Evolutionary conservation across 2,797 vertebrate species (phyloP).

Genomic region (Sparidentex hasta): DNA sequence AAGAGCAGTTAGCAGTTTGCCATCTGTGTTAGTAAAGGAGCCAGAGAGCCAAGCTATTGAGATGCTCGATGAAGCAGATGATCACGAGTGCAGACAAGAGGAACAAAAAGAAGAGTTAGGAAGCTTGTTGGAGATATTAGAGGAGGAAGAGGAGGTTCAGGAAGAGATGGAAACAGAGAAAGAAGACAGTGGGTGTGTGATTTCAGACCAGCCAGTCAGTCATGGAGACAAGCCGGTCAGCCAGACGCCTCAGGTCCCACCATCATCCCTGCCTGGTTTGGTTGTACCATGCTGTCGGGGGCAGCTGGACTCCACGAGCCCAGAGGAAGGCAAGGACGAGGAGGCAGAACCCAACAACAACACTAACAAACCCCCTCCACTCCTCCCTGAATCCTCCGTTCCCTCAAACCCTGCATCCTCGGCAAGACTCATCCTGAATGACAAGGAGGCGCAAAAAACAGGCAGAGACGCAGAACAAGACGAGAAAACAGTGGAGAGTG

Average conservation of each 20-base stretch:
- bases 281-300: constrained; percentile 77
- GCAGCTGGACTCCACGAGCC: constrained; percentile 43
- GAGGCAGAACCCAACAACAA: constrained; percentile 77
- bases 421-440: constrained; percentile 56
- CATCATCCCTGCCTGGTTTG: constrained; percentile 41
- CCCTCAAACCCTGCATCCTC: constrained; percentile 46
- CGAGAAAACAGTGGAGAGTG: constrained; percentile 20
- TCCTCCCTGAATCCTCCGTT: constrained; percentile 42
- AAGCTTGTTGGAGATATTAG: constrained; percentile 20
- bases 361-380: constrained; percentile 65
- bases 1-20: constrained; percentile 20
- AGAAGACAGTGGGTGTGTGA: constrained; percentile 49
- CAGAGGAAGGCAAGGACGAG: constrained; percentile 25
- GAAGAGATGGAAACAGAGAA: constrained; percentile 18
- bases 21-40: constrained; percentile 2
- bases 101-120: constrained; percentile 22
- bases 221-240: constrained; percentile 44
- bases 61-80: constrained; percentile 26
- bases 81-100: constrained; percentile 31
- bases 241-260: constrained; percentile 38
- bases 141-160: constrained; percentile 31
- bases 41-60: constrained; percentile 27
- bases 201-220: constrained; percentile 74
- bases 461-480: constrained; percentile 29
- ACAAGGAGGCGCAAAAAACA: constrained; percentile 27